phyloP scores from a whole-genome alignment of 2,888 invertebrate genomes.

The Drosophila pegasa region DNA sequence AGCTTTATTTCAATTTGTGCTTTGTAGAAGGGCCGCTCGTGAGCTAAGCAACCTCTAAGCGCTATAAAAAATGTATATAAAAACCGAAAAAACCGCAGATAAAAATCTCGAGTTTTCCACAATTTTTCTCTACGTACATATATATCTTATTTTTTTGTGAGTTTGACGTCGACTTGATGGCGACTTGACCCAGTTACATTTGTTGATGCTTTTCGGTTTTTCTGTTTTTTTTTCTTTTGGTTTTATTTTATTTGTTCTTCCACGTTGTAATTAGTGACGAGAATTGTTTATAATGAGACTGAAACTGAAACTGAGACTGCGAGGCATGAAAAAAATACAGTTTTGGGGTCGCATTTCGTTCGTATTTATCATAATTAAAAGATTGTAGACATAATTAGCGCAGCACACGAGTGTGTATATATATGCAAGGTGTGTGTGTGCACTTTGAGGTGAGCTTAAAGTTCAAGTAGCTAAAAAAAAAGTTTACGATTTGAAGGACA shows the following conservation, averaged over 20 bases:
- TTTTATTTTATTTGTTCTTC: slow-evolving; percentile 66
- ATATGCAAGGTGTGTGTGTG: neutral
- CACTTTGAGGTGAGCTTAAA: slow-evolving; percentile 41
- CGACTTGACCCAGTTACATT: slow-evolving; percentile 78
- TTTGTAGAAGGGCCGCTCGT: slow-evolving; percentile 39
- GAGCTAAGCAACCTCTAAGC: slow-evolving; percentile 46
- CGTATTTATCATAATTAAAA: slow-evolving; percentile 69
- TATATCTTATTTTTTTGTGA: slow-evolving; percentile 22
- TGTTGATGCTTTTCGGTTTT: slow-evolving; percentile 63
- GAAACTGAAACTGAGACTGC: slow-evolving; percentile 46
- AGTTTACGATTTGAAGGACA: slow-evolving; percentile 48
- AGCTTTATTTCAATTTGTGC: slow-evolving; percentile 56
- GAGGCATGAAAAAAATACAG: slow-evolving; percentile 33
- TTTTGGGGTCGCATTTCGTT: slow-evolving; percentile 43
- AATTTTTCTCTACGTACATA: slow-evolving; percentile 57
- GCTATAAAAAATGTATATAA: slow-evolving; percentile 15
- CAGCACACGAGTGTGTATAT: slow-evolving; percentile 24
- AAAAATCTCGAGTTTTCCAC: slow-evolving; percentile 75
- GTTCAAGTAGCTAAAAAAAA: slow-evolving; percentile 47
- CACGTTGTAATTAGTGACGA: slow-evolving; percentile 77
- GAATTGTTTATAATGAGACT: slow-evolving; percentile 74
- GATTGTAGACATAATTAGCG: slow-evolving; percentile 72
- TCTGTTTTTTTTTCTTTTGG: slow-evolving; percentile 23
- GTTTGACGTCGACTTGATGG: slow-evolving; percentile 39
- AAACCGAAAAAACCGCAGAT: slow-evolving; percentile 74